These are phyloP conservation scores for Stenotaenia linearis DNA, from an alignment of 2,888 invertebrate genomes.

Conservation along the genomic window DNA sequence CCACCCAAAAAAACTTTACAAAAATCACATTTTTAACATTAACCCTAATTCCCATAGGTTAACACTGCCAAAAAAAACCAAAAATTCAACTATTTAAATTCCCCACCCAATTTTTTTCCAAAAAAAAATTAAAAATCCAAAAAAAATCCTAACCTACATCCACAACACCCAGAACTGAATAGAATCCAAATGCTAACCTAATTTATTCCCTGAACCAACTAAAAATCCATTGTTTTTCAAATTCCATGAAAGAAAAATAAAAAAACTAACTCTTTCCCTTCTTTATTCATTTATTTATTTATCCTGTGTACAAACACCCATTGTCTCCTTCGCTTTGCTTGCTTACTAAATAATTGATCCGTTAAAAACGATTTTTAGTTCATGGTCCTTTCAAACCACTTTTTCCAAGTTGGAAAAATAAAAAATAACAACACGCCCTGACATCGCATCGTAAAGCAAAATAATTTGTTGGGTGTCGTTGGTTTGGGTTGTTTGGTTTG, in stretches of 20 bases:
- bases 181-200: neutral
- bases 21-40: neutral
- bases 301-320: neutral
- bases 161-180: neutral
- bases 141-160: too few relatives aligned
- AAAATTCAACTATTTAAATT: too few relatives aligned
- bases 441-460: too few relatives aligned
- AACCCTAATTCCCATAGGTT: too few relatives aligned
- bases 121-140: neutral
- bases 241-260: neutral
- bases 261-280: neutral
- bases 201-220: neutral
- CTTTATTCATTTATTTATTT: neutral
- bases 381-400: neutral
- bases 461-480: too few relatives aligned
- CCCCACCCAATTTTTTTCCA: too few relatives aligned
- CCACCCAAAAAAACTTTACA: neutral
- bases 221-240: neutral
- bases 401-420: neutral
- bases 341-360: constrained; percentile 17
- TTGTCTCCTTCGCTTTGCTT: neutral
- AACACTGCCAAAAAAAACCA: neutral
- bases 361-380: constrained; percentile 15
- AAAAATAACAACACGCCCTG: neutral
- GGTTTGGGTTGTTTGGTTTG: too few relatives aligned